Evolutionary conservation across 2,888 invertebrate species (phyloP).

Genomic region (Tiliacea citrago): DNA sequence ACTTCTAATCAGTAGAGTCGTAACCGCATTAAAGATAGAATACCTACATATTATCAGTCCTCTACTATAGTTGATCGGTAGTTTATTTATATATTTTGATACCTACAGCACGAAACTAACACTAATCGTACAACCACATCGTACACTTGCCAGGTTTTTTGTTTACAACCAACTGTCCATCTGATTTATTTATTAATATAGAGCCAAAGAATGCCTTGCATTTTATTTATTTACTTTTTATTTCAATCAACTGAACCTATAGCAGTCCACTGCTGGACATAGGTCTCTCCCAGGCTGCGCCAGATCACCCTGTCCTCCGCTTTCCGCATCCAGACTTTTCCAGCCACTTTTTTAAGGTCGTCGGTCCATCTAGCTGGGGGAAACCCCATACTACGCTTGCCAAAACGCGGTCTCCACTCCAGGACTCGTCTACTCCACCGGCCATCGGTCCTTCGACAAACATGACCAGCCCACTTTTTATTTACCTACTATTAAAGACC

Average conservation of each 20-base stretch:
- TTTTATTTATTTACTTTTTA: not conserved
- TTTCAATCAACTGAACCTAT: too few relatives aligned
- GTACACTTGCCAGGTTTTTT: not conserved
- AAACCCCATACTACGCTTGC: too few relatives aligned
- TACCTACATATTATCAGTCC: not conserved
- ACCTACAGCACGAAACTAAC: constrained; percentile 7
- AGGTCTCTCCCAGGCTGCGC: too few relatives aligned
- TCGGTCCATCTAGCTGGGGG: too few relatives aligned
- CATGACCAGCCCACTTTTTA: not conserved
- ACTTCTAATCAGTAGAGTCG: too few relatives aligned
- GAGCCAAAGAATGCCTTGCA: not conserved
- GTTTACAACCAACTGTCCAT: not conserved
- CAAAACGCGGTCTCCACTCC: too few relatives aligned
- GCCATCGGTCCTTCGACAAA: too few relatives aligned
- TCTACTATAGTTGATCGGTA: not conserved
- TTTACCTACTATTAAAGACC: not conserved
- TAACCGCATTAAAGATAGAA: not conserved
- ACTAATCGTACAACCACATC: not conserved
- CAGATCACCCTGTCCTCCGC: too few relatives aligned
- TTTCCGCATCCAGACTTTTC: too few relatives aligned
- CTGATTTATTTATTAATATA: not conserved
- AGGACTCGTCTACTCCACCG: too few relatives aligned
- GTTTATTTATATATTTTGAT: not conserved
- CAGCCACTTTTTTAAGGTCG: too few relatives aligned
- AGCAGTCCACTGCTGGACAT: too few relatives aligned